phyloP scores from a whole-genome alignment of 1,140 invertebrate species.

The Hylaeus anthracinus region DNA sequence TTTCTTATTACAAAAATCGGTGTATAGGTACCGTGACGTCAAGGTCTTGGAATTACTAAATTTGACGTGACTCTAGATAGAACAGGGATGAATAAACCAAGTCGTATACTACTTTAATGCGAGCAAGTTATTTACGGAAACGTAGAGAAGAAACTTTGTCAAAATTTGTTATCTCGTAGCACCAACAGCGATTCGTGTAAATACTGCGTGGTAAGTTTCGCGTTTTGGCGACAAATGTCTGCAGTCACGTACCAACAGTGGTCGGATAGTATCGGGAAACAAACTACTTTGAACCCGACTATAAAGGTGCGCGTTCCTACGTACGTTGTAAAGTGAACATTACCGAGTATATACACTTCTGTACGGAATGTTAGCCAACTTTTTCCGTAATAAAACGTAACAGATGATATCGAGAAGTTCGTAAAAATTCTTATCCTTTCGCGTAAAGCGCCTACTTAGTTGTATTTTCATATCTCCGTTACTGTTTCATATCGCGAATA shows the following conservation, averaged over 20 bases:
- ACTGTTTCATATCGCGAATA: neutral
- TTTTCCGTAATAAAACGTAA: neutral
- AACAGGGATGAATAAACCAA: too few species aligned
- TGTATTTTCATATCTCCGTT: too few species aligned
- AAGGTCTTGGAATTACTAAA: too few species aligned
- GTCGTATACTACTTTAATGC: too few species aligned
- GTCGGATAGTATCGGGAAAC: neutral
- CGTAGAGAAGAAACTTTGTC: neutral
- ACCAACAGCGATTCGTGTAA: neutral
- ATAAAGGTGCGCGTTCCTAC: conserved; percentile 4
- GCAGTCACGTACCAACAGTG: conserved; percentile 2
- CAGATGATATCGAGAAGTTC: neutral
- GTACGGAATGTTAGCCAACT: conserved; percentile 2
- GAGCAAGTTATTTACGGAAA: too few species aligned
- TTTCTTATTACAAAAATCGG: too few species aligned
- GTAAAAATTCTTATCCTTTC: conserved; percentile 1
- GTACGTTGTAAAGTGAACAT: conserved; percentile 15
- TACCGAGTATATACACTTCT: neutral
- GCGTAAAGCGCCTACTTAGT: neutral
- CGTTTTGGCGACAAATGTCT: conserved; percentile 4
- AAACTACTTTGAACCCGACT: conserved; percentile 1
- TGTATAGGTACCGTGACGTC: too few species aligned
- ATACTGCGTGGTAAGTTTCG: neutral
- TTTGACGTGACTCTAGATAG: too few species aligned
- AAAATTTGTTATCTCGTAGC: neutral